Conservation (phyloP, 2,888 invertebrate genomes). For the Chrysolina haemoptera region DNA sequence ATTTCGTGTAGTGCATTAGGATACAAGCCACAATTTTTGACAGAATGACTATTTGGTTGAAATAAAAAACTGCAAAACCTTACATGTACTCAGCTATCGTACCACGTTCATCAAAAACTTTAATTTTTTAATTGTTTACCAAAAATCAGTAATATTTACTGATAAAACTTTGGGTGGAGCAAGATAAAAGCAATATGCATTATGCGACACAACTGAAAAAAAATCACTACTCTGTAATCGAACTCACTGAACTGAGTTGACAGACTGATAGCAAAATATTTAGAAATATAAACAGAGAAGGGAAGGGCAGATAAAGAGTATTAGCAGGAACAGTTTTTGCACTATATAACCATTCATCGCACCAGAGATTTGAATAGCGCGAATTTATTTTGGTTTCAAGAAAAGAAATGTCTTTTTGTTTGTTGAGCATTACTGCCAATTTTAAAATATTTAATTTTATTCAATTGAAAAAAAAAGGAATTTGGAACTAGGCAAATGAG, state of each 20-base stretch:
- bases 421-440: too few species aligned
- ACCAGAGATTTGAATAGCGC: too few species aligned
- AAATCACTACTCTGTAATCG: conserved; percentile 8
- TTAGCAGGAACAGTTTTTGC: not conserved
- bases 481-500: too few species aligned
- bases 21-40: too few species aligned
- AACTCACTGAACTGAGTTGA: not conserved
- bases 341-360: not conserved
- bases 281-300: not conserved
- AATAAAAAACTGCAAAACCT: too few species aligned
- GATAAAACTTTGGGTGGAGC: not conserved
- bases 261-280: not conserved
- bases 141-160: not conserved
- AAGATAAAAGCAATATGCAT: not conserved
- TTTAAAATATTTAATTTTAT: too few species aligned
- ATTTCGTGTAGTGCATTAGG: too few species aligned
- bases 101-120: not conserved
- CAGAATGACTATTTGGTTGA: too few species aligned
- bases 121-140: conserved; percentile 1
- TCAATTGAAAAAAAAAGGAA: too few species aligned
- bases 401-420: too few species aligned
- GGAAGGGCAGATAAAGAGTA: not conserved
- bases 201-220: conserved; percentile 3
- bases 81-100: too few species aligned
- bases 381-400: too few species aligned